phyloP scores from a whole-genome alignment of 2,888 invertebrate genomes.

The Rhingia campestris region DNA sequence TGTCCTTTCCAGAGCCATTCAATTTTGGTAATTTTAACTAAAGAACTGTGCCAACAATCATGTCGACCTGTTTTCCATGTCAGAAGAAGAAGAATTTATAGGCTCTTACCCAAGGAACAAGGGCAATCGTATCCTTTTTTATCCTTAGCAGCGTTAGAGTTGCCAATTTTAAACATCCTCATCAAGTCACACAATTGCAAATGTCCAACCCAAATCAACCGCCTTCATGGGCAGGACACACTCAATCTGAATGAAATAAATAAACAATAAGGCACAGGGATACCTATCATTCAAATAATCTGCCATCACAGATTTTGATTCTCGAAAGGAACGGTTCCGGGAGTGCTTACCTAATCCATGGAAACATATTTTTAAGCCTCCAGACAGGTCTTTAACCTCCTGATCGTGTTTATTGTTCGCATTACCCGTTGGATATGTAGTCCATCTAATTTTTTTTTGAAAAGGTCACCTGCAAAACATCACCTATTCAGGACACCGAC shows the following conservation, averaged over 20 bases:
- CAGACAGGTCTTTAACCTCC: slow-evolving; percentile 48
- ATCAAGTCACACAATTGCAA: neutral
- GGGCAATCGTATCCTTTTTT: slow-evolving; percentile 2
- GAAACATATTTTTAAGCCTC: slow-evolving; percentile 51
- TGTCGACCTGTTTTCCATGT: slow-evolving; percentile 22
- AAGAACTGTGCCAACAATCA: slow-evolving; percentile 15
- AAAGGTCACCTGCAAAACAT: slow-evolving; percentile 57
- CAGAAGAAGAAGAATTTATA: slow-evolving; percentile 15
- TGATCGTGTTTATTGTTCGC: slow-evolving; percentile 52
- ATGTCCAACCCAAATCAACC: slow-evolving; percentile 7
- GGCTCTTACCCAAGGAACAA: neutral
- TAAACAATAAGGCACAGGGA: slow-evolving; percentile 28
- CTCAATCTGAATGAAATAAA: slow-evolving; percentile 18
- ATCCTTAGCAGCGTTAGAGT: slow-evolving; percentile 3
- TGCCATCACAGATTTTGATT: slow-evolving; percentile 30
- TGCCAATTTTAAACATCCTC: neutral
- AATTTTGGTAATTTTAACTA: slow-evolving; percentile 1
- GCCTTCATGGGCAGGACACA: slow-evolving; percentile 19
- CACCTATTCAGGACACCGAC: slow-evolving; percentile 24
- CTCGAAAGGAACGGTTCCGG: slow-evolving; percentile 2
- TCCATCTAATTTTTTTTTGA: too few relatives aligned
- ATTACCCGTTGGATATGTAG: slow-evolving; percentile 49
- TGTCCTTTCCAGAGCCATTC: neutral
- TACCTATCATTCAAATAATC: slow-evolving; percentile 41
- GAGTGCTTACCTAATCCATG: slow-evolving; percentile 4